phyloP scores from a whole-genome alignment of 2,113 vertebrate species.

The Pollimyrus isidori region DNA sequence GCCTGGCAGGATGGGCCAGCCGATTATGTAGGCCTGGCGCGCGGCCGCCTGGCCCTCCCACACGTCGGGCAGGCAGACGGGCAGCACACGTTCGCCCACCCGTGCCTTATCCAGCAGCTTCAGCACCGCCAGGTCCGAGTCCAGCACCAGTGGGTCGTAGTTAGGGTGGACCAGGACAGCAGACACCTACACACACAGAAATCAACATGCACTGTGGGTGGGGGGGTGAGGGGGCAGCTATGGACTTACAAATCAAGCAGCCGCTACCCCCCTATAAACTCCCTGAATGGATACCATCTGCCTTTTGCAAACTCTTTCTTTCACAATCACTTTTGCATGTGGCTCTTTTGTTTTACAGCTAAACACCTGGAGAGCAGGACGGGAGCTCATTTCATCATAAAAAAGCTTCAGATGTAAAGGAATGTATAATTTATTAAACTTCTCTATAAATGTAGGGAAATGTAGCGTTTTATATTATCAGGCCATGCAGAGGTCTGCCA shows the following conservation, averaged over 20 bases:
- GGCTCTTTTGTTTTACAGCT: not conserved
- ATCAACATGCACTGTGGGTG: not conserved
- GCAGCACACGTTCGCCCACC: conserved; percentile 77
- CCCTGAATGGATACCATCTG: not conserved
- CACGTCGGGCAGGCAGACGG: conserved; percentile 74
- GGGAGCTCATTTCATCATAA: not conserved
- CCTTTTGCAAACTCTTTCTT: not conserved
- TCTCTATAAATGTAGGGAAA: not conserved
- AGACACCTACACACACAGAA: conserved; percentile 63
- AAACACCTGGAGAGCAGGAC: not conserved
- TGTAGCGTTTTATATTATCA: not conserved
- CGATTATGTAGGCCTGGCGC: conserved; percentile 70
- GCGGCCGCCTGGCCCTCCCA: conserved; percentile 54
- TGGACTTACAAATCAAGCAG: not conserved
- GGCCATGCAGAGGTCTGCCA: not conserved
- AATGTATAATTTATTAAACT: not conserved
- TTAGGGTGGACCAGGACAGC: conserved; percentile 80
- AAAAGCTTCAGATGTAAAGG: not conserved
- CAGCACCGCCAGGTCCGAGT: conserved; percentile 82
- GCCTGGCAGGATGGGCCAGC: conserved; percentile 79
- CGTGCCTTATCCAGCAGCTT: conserved; percentile 89
- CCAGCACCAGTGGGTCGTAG: conserved; percentile 87
- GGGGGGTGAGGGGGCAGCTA: not conserved
- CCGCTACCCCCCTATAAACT: not conserved
- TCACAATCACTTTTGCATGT: not conserved